phyloP scores from a whole-genome alignment of 92 coral and sea anemone genomes.

The Zoanthus sansibaricus region DNA sequence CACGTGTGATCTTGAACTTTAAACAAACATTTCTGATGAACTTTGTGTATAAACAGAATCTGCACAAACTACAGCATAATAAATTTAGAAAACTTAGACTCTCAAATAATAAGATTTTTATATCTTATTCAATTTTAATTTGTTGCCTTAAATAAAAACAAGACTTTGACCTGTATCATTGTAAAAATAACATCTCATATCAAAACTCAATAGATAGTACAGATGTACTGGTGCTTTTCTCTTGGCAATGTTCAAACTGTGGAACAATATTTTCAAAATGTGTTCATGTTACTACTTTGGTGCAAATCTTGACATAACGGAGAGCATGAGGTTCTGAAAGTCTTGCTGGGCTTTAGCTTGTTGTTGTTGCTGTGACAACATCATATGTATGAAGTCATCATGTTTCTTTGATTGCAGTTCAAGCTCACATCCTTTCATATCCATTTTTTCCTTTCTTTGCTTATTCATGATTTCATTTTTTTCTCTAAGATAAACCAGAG shows the following conservation, averaged over 20 bases:
- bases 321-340: slow-evolving; percentile 12
- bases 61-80: slow-evolving; percentile 18
- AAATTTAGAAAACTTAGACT: slow-evolving; percentile 18
- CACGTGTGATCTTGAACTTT: slow-evolving; percentile 1
- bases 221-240: slow-evolving; percentile 4
- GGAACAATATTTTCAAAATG: neutral
- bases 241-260: slow-evolving; percentile 2
- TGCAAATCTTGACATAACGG: slow-evolving; percentile 8
- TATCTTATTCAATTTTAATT: slow-evolving; percentile 5
- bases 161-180: slow-evolving; percentile 15
- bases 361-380: too few species aligned
- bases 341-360: neutral
- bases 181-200: neutral
- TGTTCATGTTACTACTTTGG: slow-evolving; percentile 14
- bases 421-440: too few species aligned
- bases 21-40: neutral
- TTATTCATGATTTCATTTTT: too few species aligned
- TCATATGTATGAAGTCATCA: too few species aligned
- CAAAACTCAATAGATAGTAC: neutral
- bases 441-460: too few species aligned
- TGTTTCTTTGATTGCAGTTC: too few species aligned
- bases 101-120: slow-evolving; percentile 3
- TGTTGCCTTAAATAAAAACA: slow-evolving; percentile 18
- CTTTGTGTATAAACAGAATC: slow-evolving; percentile 18
- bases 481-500: too few species aligned